A percentile compares a stretch with the other conserved stretches of the same genome.
Conservation (phyloP, 2,113 vertebrate genomes). For the Sebastes fasciatus region DNA sequence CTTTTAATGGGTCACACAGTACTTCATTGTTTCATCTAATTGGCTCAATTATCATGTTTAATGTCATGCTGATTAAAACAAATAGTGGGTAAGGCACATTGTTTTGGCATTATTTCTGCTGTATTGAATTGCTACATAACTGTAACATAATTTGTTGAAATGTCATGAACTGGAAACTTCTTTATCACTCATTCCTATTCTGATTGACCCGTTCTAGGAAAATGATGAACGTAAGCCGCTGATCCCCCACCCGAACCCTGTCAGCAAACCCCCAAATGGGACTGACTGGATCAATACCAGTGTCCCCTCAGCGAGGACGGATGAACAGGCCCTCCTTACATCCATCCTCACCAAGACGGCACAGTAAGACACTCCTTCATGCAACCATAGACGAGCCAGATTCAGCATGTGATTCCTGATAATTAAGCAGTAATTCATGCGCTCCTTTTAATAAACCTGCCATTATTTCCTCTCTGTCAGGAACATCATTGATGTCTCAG, state of each 20-base stretch:
- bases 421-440: neutral
- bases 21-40: neutral
- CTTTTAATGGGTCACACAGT: neutral
- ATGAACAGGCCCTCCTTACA: slow-evolving; percentile 95
- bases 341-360: slow-evolving; percentile 95
- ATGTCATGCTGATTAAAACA: neutral
- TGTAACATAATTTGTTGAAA: neutral
- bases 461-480: slow-evolving; percentile 72
- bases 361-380: slow-evolving; percentile 83
- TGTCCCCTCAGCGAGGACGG: slow-evolving; percentile 88
- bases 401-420: neutral
- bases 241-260: slow-evolving; percentile 88
- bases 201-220: slow-evolving; percentile 60
- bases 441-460: neutral
- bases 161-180: neutral
- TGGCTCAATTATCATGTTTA: neutral
- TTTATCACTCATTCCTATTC: neutral
- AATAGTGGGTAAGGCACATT: neutral
- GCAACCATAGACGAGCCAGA: neutral
- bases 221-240: slow-evolving; percentile 87
- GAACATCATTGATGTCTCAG: slow-evolving; percentile 97
- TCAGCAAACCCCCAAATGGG: slow-evolving; percentile 90
- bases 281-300: slow-evolving; percentile 87
- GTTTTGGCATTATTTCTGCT: neutral
- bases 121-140: neutral